Evolutionary conservation across 1,140 invertebrate species (phyloP).

Genomic region (Gonioctena quinquepunctata): DNA sequence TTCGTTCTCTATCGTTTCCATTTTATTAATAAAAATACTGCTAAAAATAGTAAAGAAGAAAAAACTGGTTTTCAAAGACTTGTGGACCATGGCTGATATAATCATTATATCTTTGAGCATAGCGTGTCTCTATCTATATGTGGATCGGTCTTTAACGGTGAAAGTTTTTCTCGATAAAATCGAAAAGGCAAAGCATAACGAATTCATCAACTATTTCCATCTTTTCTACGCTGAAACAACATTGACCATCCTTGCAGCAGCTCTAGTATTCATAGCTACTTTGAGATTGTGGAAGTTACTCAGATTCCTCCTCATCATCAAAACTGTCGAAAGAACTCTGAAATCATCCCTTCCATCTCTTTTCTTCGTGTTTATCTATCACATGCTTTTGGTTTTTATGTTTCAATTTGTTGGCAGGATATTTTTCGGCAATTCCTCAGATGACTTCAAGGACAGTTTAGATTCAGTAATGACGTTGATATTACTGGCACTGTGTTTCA

Average conservation of each 20-base stretch:
- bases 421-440: conserved; percentile 25
- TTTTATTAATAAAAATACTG: conserved; percentile 7
- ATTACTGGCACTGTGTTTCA: conserved; percentile 18
- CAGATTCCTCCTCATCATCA: conserved; percentile 35
- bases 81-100: conserved; percentile 24
- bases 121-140: conserved; percentile 16
- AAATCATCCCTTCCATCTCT: conserved; percentile 10
- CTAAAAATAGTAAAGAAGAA: conserved; percentile 6
- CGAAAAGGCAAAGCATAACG: conserved; percentile 32
- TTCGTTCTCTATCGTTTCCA: neutral
- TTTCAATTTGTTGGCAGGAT: conserved; percentile 25
- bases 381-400: conserved; percentile 24
- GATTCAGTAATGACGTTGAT: conserved; percentile 24
- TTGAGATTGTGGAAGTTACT: conserved; percentile 40
- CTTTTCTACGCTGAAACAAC: conserved; percentile 28
- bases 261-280: conserved; percentile 37
- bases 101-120: conserved; percentile 27
- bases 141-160: conserved; percentile 10
- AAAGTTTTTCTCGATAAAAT: conserved; percentile 20
- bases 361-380: conserved; percentile 23
- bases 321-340: conserved; percentile 37
- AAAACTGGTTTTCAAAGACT: conserved; percentile 5
- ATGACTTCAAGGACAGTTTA: conserved; percentile 26
- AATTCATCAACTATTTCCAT: conserved; percentile 40
- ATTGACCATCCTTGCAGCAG: conserved; percentile 27